These are phyloP conservation scores for Lacerta viridis DNA, from an alignment of 2,797 vertebrate genomes.

Conservation along the genomic window DNA sequence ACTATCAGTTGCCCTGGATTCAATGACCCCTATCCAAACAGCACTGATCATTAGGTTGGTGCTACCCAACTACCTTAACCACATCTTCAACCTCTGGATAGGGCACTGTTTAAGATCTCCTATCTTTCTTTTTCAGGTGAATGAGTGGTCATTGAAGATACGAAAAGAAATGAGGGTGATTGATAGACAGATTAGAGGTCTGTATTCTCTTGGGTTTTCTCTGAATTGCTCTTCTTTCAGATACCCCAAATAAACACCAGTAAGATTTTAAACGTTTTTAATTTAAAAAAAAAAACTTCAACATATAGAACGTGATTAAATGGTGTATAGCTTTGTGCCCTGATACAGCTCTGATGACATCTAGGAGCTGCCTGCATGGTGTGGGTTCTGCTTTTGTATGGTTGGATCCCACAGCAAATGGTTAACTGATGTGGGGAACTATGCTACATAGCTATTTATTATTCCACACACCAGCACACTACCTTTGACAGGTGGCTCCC, in stretches of 20 bases:
- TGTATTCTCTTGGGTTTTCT: slow-evolving; percentile 65
- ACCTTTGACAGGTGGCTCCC: too few species aligned
- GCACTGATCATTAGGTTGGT: background rate
- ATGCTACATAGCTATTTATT: background rate
- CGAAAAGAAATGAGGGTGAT: slow-evolving; percentile 94
- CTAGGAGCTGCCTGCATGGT: background rate
- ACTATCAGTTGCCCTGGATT: background rate
- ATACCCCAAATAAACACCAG: background rate
- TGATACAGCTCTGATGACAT: background rate
- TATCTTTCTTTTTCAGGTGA: slow-evolving; percentile 84
- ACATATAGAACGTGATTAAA: background rate
- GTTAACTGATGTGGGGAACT: background rate
- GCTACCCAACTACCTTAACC: background rate
- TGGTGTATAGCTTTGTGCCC: background rate
- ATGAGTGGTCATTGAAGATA: slow-evolving; percentile 92
- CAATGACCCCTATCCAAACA: background rate
- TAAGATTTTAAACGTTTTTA: background rate
- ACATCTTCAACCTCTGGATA: background rate
- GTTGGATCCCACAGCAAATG: background rate
- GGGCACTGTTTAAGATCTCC: slow-evolving; percentile 44
- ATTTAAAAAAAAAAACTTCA: background rate
- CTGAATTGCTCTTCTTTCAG: slow-evolving; percentile 17
- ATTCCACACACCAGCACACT: background rate
- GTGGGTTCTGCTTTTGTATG: background rate
- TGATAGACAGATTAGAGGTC: slow-evolving; percentile 98